Evolutionary conservation across 2,888 invertebrate species (phyloP).

Genomic region (Apocheima hispidaria): DNA sequence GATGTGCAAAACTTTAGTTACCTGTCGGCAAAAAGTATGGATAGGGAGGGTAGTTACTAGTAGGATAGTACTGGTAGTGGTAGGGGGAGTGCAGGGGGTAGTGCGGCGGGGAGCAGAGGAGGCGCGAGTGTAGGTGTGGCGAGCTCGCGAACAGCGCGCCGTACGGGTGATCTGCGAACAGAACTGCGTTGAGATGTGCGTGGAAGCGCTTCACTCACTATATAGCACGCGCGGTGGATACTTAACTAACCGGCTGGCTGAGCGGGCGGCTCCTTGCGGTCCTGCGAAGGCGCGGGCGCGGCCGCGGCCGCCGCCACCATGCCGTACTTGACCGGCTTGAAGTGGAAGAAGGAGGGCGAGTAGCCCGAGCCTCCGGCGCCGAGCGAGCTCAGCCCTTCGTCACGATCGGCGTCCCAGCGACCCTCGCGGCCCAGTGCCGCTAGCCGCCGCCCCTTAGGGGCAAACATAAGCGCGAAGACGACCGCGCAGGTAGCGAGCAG

Average conservation of each 20-base stretch:
- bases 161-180: slow-evolving; percentile 79
- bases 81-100: slow-evolving; percentile 81
- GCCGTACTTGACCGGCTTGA: slow-evolving; percentile 94
- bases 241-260: slow-evolving; percentile 87
- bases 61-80: slow-evolving; percentile 83
- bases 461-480: slow-evolving; percentile 97
- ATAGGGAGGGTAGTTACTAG: slow-evolving; percentile 80
- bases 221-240: slow-evolving; percentile 81
- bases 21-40: slow-evolving; percentile 82
- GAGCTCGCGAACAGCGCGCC: slow-evolving; percentile 78
- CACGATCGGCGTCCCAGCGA: slow-evolving; percentile 92
- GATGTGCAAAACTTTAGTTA: slow-evolving; percentile 61
- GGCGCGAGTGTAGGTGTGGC: slow-evolving; percentile 79
- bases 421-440: slow-evolving; percentile 97
- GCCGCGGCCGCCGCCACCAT: slow-evolving; percentile 85
- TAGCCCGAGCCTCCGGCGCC: slow-evolving; percentile 93
- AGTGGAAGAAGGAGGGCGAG: slow-evolving; percentile 97
- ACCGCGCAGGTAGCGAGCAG: slow-evolving; percentile 93
- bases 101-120: slow-evolving; percentile 81
- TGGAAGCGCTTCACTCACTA: slow-evolving; percentile 79
- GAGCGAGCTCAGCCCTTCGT: slow-evolving; percentile 93
- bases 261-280: slow-evolving; percentile 85
- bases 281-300: slow-evolving; percentile 73
- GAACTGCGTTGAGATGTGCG: slow-evolving; percentile 72
- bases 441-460: slow-evolving; percentile 96